Evolutionary conservation across 2,797 vertebrate species (phyloP), one percentile per base, ranked within the genome.

Genomic region (Cryptoblepharus egeriae): DNA sequence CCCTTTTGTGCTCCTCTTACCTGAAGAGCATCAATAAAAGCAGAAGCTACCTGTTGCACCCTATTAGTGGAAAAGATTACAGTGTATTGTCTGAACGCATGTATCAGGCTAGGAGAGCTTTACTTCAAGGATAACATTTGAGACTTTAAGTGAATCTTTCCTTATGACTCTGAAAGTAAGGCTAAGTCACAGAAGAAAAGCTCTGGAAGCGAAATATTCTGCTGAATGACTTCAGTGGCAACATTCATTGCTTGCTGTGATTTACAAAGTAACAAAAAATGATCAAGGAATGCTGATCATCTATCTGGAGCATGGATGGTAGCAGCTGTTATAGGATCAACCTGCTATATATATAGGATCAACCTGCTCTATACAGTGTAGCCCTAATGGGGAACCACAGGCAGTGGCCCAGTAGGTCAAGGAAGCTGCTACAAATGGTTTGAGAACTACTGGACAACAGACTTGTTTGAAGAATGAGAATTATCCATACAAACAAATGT

Each of bases 11-110:
- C 60, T 91, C 55, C 28, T 83, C 80, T 86, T 74, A 86, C 75
- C 84, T 87, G 67, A 84, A 80, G 77, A 80, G 75, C 42, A 82
- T 90, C 88, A 91, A 89, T 89, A 87, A 88, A 85, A 90, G 73
- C 60, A 78, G 49, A 79, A 87, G 77, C 55, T 55, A 81, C 83
- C 75, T 85, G 58, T 88, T 89, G 83, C 81, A 79, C 85, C 67
- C 76, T 87, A 3, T 76, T 81, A 86, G 63, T 69, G 84, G 84
- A 88, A 89, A 86, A 42, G 76, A 79, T 45, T 88, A 35, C 72
- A 88, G 83, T 91, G n/a, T 11, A 3, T 91, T 84, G 49, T 55
- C 45, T n/a, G 30, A 83, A 82, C 83, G 7, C 39, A 61, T 84
- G 81, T 75, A 80, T 88, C 75, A 82, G 78, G 39, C 81, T 26